phyloP scores from a whole-genome alignment of 1,140 invertebrate species.

The Drosophila sproati region DNA sequence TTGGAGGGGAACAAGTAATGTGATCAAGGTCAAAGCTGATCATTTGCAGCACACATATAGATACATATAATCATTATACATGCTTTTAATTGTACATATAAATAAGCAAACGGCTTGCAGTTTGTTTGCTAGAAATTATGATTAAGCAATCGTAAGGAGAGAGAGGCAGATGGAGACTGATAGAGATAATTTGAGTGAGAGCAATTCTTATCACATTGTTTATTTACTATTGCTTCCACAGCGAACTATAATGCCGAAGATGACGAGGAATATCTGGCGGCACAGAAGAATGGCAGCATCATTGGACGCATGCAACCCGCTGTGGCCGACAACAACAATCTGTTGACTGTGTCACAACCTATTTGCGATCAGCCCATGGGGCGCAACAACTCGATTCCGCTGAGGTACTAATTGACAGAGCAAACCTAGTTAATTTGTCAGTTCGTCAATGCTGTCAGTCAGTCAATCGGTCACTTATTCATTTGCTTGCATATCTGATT shows the following conservation, averaged over 20 bases:
- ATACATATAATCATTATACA: not conserved
- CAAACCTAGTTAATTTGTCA: conserved; percentile 34
- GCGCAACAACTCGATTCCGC: conserved; percentile 62
- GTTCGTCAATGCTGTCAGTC: conserved; percentile 1
- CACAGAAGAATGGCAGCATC: conserved; percentile 72
- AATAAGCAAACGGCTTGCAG: not conserved
- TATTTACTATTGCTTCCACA: conserved; percentile 17
- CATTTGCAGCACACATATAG: not conserved
- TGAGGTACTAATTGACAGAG: conserved; percentile 68
- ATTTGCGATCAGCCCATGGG: conserved; percentile 78
- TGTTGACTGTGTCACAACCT: conserved; percentile 70
- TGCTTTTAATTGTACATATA: not conserved
- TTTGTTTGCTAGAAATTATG: not conserved
- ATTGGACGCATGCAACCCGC: conserved; percentile 71
- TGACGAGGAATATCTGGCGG: conserved; percentile 72
- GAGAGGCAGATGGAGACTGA: not conserved
- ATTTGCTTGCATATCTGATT: conserved; percentile 27
- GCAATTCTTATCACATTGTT: not conserved
- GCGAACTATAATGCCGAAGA: conserved; percentile 84
- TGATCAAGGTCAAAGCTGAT: not conserved
- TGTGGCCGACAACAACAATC: conserved; percentile 76
- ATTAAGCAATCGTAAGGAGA: not conserved
- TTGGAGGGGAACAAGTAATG: not conserved
- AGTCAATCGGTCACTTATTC: conserved; percentile 5
- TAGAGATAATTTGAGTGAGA: not conserved